Percentiles rank a stretch among this genome's conserved stretches.
Conservation (phyloP, 2,797 vertebrate species). For the Ispidina picta region DNA sequence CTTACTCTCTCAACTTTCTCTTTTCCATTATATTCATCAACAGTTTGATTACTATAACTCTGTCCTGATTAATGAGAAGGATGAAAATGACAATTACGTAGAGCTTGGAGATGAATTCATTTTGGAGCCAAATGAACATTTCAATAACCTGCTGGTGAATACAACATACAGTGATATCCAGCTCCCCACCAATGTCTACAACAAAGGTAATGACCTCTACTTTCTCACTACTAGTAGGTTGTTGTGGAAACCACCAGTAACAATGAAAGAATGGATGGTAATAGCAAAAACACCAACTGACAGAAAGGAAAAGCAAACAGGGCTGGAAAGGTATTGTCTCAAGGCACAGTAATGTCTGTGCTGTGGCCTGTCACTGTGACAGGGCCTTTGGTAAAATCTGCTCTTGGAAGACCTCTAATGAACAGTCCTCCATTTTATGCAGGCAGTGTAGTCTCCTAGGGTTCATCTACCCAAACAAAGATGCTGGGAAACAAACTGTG, state of each 20-base stretch:
- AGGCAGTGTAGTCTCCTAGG: background rate
- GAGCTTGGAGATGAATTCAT: conserved; percentile 90
- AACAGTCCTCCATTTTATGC: background rate
- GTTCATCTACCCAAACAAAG: background rate
- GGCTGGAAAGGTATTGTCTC: background rate
- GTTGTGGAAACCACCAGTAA: background rate
- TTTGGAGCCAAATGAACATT: conserved; percentile 91
- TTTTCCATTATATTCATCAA: background rate
- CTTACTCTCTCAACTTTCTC: background rate
- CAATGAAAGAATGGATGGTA: background rate
- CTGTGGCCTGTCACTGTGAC: background rate
- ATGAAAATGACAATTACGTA: conserved; percentile 84
- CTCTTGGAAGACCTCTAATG: background rate
- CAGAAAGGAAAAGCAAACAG: background rate
- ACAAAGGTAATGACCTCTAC: conserved; percentile 84
- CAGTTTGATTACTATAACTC: conserved; percentile 97
- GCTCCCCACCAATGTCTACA: conserved; percentile 96
- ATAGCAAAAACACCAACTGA: background rate
- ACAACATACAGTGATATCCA: conserved; percentile 90
- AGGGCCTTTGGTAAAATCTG: background rate
- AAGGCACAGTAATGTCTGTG: background rate
- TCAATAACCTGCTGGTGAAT: conserved; percentile 89
- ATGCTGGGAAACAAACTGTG: background rate
- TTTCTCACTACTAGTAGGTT: background rate
- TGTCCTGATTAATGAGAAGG: conserved; percentile 86